A percentile compares a stretch with the other conserved stretches of the same genome.
Evolutionary conservation across 1,140 invertebrate species (phyloP).

Genomic region (Drosophila albomicans): DNA sequence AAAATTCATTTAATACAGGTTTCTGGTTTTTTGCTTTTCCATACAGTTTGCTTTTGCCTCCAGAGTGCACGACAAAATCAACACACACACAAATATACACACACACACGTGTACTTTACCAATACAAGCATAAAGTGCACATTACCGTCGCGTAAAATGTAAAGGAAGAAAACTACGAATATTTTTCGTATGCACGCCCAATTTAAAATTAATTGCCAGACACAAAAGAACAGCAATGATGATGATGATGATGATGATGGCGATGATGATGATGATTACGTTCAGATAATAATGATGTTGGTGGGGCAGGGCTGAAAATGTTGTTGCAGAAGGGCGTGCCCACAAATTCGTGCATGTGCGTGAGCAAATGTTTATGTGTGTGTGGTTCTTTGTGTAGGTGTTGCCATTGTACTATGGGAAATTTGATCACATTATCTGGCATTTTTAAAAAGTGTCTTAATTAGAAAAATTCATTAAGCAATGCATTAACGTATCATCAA

Average conservation of each 20-base stretch:
- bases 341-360: conserved; percentile 19
- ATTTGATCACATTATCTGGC: too few species aligned
- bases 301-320: conserved; percentile 24
- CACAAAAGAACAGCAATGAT: conserved; percentile 75
- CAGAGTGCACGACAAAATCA: conserved; percentile 51
- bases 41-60: conserved; percentile 37
- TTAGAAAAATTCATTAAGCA: too few species aligned
- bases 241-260: conserved; percentile 10
- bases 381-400: conserved; percentile 29
- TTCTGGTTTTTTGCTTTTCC: conserved; percentile 49
- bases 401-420: neutral
- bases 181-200: conserved; percentile 83
- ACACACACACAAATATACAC: conserved; percentile 23
- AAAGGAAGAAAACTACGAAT: conserved; percentile 80
- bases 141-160: conserved; percentile 64
- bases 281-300: conserved; percentile 15
- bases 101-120: conserved; percentile 23
- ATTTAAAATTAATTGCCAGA: conserved; percentile 85
- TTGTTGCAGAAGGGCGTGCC: conserved; percentile 50
- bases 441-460: too few species aligned
- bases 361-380: neutral
- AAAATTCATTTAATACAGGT: conserved; percentile 69
- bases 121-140: conserved; percentile 49
- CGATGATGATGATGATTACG: conserved; percentile 15
- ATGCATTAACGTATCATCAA: too few species aligned